Evolutionary conservation across 2,888 invertebrate genomes (phyloP).

Genomic region (Pristionchus mayeri): DNA sequence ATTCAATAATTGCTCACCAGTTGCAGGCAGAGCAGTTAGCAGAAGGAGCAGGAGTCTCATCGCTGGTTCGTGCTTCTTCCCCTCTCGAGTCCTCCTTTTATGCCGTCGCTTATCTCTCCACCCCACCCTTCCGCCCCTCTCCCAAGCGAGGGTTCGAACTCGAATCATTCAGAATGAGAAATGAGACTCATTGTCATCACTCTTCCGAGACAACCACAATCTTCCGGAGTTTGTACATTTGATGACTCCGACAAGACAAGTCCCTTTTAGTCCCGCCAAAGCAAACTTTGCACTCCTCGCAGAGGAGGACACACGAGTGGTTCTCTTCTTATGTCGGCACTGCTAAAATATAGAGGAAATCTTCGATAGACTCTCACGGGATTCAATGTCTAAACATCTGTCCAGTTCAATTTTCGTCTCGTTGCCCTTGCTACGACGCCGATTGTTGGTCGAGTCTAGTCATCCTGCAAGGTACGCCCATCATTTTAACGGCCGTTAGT

Average conservation of each 20-base stretch:
- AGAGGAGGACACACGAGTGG: no score
- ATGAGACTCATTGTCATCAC: not conserved
- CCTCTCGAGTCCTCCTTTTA: not conserved
- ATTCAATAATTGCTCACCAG: not conserved
- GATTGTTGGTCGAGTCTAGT: constrained; percentile 8
- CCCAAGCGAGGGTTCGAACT: not conserved
- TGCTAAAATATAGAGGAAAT: no score
- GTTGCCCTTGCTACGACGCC: not conserved
- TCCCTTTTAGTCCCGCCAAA: no score
- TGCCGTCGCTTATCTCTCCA: not conserved
- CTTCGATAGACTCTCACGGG: no score
- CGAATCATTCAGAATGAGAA: not conserved
- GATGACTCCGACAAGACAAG: no score
- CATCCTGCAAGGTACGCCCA: not conserved
- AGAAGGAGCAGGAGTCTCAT: not conserved
- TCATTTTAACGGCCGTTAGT: not conserved
- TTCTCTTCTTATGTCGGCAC: no score
- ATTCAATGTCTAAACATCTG: not conserved
- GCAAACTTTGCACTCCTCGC: no score
- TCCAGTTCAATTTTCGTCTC: not conserved
- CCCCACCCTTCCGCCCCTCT: constrained; percentile 18
- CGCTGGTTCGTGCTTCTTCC: not conserved
- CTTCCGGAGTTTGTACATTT: no score
- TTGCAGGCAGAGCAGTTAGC: not conserved
- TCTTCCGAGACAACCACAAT: not conserved